phyloP scores from a whole-genome alignment of 2,113 vertebrate species.

The Lepisosteus oculatus region DNA sequence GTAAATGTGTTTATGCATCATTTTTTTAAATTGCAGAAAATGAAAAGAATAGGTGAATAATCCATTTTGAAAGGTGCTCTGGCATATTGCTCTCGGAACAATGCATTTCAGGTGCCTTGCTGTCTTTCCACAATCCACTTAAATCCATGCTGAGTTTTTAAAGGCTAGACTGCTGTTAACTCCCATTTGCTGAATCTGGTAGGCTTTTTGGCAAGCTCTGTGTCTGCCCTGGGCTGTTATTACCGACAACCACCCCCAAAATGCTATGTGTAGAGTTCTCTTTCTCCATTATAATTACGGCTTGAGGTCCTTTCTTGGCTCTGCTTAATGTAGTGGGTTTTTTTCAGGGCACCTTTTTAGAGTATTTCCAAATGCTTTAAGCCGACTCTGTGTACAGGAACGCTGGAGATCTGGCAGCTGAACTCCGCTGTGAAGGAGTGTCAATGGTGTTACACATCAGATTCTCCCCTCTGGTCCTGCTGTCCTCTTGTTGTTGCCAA shows the following conservation, averaged over 20 bases:
- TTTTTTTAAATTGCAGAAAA: too few relatives aligned
- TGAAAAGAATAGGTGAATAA: not conserved
- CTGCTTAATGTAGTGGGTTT: too few relatives aligned
- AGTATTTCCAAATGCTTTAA: too few relatives aligned
- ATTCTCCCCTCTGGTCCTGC: too few relatives aligned
- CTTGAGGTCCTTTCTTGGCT: too few relatives aligned
- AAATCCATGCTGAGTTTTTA: not conserved
- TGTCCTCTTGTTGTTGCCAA: too few relatives aligned
- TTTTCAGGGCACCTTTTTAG: too few relatives aligned
- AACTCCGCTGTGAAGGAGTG: too few relatives aligned
- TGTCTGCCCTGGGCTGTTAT: not conserved
- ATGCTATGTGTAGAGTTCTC: not conserved
- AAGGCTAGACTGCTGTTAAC: not conserved
- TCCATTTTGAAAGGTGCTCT: not conserved
- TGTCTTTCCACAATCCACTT: not conserved
- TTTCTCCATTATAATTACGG: not conserved
- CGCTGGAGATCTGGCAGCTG: too few relatives aligned
- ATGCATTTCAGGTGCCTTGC: not conserved
- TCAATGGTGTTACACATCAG: too few relatives aligned
- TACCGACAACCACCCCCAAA: not conserved
- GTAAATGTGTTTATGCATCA: not conserved
- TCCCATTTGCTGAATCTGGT: too few relatives aligned
- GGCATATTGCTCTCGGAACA: not conserved
- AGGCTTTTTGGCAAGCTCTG: not conserved
- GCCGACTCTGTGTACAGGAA: too few relatives aligned